Conservation (phyloP, 1,140 invertebrate genomes). For the Cotesia chilonis region DNA sequence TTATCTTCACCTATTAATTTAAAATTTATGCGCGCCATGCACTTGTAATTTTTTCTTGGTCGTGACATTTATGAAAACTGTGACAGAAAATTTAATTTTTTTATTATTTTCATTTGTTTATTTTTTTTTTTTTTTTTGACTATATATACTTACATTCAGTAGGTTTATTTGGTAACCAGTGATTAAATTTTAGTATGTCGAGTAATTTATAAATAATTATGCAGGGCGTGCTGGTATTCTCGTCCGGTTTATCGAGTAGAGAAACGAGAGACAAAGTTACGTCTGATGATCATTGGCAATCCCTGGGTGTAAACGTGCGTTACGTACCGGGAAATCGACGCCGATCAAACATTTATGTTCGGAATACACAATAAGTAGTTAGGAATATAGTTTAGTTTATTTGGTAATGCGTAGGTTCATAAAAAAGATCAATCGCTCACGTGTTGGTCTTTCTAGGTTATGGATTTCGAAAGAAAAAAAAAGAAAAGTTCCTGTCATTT, state of each 20-base stretch:
- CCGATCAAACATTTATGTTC: conserved; percentile 2
- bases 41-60: background rate
- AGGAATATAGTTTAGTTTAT: too few species aligned
- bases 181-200: conserved; percentile 4
- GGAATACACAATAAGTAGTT: conserved; percentile 15
- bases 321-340: conserved; percentile 39
- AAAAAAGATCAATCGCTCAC: background rate
- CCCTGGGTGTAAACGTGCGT: conserved; percentile 20
- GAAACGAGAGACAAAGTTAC: conserved; percentile 31
- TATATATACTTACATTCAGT: background rate
- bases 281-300: conserved; percentile 34
- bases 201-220: conserved; percentile 22
- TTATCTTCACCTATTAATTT: background rate
- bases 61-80: conserved; percentile 2
- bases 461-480: background rate
- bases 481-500: background rate
- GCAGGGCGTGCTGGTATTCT: conserved; percentile 23
- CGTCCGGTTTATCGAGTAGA: conserved; percentile 21
- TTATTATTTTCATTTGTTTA: background rate
- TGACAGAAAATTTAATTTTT: background rate
- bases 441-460: too few species aligned
- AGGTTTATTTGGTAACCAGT: background rate
- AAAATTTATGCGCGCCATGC: background rate
- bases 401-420: background rate
- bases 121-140: background rate